Evolutionary conservation across 23 tunicate species (phyloP).

Genomic region (Oikopleura vanhoeffeni): DNA sequence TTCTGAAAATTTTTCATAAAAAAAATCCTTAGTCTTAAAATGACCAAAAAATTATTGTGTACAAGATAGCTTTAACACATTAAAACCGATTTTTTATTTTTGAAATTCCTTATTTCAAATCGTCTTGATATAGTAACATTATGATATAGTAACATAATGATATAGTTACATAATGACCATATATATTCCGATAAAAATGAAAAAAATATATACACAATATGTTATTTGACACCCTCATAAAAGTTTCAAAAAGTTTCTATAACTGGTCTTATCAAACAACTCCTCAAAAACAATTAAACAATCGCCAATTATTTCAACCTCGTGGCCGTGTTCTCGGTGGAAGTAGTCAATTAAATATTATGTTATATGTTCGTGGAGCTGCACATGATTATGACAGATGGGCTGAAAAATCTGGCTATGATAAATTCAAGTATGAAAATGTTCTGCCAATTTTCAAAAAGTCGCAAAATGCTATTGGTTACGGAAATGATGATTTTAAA

Average conservation of each 20-base stretch:
- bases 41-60: too few relatives aligned
- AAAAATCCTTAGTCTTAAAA: too few relatives aligned
- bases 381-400: background rate
- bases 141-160: too few relatives aligned
- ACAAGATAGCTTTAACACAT: too few relatives aligned
- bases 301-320: background rate
- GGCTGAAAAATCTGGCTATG: background rate
- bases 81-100: too few relatives aligned
- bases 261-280: background rate
- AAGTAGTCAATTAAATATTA: background rate
- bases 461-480: background rate
- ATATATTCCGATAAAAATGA: too few relatives aligned
- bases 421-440: background rate
- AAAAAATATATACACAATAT: too few relatives aligned
- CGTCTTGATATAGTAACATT: too few relatives aligned
- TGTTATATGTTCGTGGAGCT: background rate
- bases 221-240: too few relatives aligned
- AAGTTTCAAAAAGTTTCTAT: background rate
- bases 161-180: too few relatives aligned
- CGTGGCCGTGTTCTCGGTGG: background rate
- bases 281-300: background rate
- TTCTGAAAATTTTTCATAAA: too few relatives aligned
- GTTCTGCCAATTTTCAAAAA: background rate
- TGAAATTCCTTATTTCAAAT: too few relatives aligned
- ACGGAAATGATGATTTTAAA: background rate